Conservation (phyloP, 2,797 vertebrate genomes). For the Sardinella longiceps region DNA sequence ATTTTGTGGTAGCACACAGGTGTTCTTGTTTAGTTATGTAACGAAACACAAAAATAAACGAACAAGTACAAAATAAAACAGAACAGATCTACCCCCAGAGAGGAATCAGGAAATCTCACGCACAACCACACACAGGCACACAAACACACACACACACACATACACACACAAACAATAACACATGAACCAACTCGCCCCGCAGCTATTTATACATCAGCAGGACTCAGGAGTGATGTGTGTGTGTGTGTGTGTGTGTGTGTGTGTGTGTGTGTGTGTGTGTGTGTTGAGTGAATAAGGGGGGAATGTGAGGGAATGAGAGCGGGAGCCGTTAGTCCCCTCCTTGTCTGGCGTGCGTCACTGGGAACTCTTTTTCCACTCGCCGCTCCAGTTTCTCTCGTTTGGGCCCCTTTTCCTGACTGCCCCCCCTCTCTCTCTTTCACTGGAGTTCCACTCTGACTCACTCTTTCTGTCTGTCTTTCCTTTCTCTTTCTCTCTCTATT, state of each 20-base stretch:
- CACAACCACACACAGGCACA: not conserved
- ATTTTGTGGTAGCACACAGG: not conserved
- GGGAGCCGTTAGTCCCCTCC: not conserved
- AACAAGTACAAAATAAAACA: not conserved
- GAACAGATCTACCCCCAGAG: not conserved
- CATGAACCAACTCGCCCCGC: not conserved
- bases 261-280: not conserved
- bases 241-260: not conserved
- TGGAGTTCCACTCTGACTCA: not conserved
- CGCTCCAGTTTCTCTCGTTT: not conserved
- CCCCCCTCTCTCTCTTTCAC: not conserved
- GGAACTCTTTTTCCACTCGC: conserved; percentile 21
- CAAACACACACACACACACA: not conserved
- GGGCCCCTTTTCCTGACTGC: no score
- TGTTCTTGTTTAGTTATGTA: not conserved
- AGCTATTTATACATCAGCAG: not conserved
- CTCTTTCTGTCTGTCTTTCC: conserved; percentile 16
- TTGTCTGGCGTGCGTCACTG: not conserved
- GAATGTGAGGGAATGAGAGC: not conserved
- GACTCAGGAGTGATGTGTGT: not conserved
- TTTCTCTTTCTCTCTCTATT: not conserved
- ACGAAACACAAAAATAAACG: not conserved
- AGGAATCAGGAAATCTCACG: conserved; percentile 8
- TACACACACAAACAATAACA: not conserved
- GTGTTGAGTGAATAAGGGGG: not conserved